phyloP scores from a whole-genome alignment of 2,888 invertebrate species.

The Noctuana brunneofusca region DNA sequence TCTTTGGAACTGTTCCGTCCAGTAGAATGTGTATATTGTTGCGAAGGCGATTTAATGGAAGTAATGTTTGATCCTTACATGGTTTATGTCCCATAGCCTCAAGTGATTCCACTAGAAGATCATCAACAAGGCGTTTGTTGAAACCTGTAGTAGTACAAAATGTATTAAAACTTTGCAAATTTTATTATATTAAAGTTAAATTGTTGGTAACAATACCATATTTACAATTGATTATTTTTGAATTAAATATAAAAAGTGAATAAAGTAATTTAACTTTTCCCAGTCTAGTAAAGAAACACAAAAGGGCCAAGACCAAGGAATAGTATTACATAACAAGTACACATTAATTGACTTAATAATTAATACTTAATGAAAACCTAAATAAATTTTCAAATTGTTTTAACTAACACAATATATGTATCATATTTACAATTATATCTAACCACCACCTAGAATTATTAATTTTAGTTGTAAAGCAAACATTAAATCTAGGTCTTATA shows the following conservation, averaged over 20 bases:
- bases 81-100: slow-evolving; percentile 88
- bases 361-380: no score
- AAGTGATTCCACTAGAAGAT: slow-evolving; percentile 90
- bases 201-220: slow-evolving; percentile 11
- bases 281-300: background rate
- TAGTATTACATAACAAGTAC: background rate
- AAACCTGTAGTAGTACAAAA: slow-evolving; percentile 65
- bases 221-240: background rate
- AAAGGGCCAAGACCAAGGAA: background rate
- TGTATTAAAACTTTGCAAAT: background rate
- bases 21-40: slow-evolving; percentile 90
- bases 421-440: slow-evolving; percentile 14
- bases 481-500: slow-evolving; percentile 32
- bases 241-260: background rate
- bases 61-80: slow-evolving; percentile 80
- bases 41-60: slow-evolving; percentile 86
- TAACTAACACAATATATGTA: slow-evolving; percentile 21
- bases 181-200: background rate
- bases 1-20: slow-evolving; percentile 90
- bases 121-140: slow-evolving; percentile 89
- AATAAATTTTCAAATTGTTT: background rate
- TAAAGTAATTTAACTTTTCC: background rate
- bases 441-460: slow-evolving; percentile 42
- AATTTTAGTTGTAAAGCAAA: slow-evolving; percentile 29
- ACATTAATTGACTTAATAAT: background rate